phyloP scores from a whole-genome alignment of 2,113 vertebrate genomes.

The Chaetorhynchus papuensis region DNA sequence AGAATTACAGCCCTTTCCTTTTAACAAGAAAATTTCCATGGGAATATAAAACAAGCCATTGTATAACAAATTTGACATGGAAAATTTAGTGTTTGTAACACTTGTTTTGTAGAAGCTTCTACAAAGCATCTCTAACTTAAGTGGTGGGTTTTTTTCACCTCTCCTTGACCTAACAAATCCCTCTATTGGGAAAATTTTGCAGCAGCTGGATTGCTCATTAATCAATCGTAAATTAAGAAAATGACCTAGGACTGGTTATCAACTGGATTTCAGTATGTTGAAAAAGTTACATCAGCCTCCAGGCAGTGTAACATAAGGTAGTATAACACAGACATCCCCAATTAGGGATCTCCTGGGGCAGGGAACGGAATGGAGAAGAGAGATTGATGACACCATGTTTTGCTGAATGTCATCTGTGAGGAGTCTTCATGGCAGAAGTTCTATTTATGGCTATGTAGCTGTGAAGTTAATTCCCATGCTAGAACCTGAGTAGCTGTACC shows the following conservation, averaged over 20 bases:
- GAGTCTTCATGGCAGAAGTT: background rate
- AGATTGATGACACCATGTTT: background rate
- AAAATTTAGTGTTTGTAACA: slow-evolving; percentile 2
- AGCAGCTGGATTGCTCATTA: slow-evolving; percentile 67
- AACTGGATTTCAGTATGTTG: slow-evolving; percentile 15
- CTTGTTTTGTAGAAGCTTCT: slow-evolving; percentile 2
- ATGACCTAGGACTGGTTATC: slow-evolving; percentile 21
- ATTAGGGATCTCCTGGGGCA: background rate
- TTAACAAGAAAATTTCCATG: slow-evolving; percentile 19
- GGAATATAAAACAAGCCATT: slow-evolving; percentile 16
- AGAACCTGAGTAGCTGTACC: background rate
- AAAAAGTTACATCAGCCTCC: slow-evolving; percentile 26
- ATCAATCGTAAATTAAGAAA: slow-evolving; percentile 59
- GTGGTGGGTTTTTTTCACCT: background rate
- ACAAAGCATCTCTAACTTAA: slow-evolving; percentile 13
- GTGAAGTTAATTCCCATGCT: background rate
- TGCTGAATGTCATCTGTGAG: background rate
- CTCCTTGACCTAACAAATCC: slow-evolving; percentile 34
- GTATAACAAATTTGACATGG: slow-evolving; percentile 14
- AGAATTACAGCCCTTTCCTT: slow-evolving; percentile 15
- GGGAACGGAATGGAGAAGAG: background rate
- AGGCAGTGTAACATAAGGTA: background rate
- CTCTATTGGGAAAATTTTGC: slow-evolving; percentile 41
- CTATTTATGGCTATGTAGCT: background rate
- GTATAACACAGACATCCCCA: background rate